phyloP scores from a whole-genome alignment of 1,140 invertebrate genomes.

The Polypedilum pembai region DNA sequence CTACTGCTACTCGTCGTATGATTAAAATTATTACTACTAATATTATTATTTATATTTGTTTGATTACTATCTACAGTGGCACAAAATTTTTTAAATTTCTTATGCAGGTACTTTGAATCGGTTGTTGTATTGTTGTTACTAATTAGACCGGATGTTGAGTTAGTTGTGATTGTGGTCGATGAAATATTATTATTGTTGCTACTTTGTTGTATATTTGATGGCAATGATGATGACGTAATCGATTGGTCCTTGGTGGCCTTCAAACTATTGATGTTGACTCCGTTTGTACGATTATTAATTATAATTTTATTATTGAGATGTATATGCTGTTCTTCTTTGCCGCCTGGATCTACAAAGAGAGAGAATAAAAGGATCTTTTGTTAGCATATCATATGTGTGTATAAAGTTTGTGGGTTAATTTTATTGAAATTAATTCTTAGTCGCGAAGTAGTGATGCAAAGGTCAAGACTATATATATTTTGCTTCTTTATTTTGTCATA shows the following conservation, averaged over 20 bases:
- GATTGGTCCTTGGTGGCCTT: conserved; percentile 22
- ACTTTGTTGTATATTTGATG: background rate
- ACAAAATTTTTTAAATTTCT: conserved; percentile 84
- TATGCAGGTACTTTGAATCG: conserved; percentile 75
- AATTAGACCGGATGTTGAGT: background rate
- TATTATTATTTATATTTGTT: conserved; percentile 30
- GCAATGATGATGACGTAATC: background rate
- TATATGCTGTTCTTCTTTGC: background rate
- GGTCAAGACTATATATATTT: conserved; percentile 7
- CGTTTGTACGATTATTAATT: conserved; percentile 7
- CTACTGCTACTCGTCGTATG: conserved; percentile 45
- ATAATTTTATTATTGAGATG: background rate
- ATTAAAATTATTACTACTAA: conserved; percentile 40
- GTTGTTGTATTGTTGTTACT: conserved; percentile 49
- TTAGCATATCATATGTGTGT: background rate
- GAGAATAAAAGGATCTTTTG: background rate
- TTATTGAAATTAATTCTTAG: background rate
- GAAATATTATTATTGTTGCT: background rate
- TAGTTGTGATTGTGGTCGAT: conserved; percentile 11
- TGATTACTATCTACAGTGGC: conserved; percentile 42
- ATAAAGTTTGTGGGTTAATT: conserved; percentile 4
- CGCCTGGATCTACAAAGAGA: background rate
- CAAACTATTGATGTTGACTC: background rate
- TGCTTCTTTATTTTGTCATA: background rate
- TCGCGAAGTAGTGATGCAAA: background rate